phyloP scores from a whole-genome alignment of 2,113 vertebrate genomes.

The Cochlearius cochlearius region DNA sequence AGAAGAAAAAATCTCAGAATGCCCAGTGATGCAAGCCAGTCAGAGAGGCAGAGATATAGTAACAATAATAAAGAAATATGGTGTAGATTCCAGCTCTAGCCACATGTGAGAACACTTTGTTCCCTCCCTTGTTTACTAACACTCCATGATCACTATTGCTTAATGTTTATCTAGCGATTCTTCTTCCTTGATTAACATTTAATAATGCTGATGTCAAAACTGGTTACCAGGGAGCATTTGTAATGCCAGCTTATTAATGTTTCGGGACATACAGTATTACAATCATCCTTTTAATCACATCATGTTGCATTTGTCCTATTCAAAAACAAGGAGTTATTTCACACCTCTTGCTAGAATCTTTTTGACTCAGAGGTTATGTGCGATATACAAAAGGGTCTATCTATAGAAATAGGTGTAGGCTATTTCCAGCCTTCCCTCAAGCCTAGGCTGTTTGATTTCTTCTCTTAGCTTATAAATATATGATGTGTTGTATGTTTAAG shows the following conservation, averaged over 20 bases:
- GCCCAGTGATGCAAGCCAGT: background rate
- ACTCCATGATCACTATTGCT: constrained; percentile 8
- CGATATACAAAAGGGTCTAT: background rate
- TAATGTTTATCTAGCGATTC: constrained; percentile 46
- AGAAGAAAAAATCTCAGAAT: background rate
- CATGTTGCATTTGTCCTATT: background rate
- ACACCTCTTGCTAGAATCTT: background rate
- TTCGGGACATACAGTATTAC: constrained; percentile 24
- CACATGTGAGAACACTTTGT: background rate
- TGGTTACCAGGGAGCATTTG: constrained; percentile 30
- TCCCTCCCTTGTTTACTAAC: constrained; percentile 21
- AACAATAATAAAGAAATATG: background rate
- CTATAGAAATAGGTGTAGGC: background rate
- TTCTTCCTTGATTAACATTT: constrained; percentile 61
- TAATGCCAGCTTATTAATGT: constrained; percentile 46
- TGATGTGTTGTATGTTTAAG: background rate
- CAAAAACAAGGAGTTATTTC: background rate
- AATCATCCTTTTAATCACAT: constrained; percentile 58
- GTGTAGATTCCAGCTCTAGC: background rate
- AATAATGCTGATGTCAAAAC: constrained; percentile 59
- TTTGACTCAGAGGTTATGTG: background rate
- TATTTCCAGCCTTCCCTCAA: background rate
- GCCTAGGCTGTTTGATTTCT: constrained; percentile 10
- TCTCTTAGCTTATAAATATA: constrained; percentile 7
- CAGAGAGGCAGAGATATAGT: background rate